These are phyloP conservation scores for Thunnus maccoyii DNA, from an alignment of 2,113 vertebrate genomes.

Conservation along the genomic window DNA sequence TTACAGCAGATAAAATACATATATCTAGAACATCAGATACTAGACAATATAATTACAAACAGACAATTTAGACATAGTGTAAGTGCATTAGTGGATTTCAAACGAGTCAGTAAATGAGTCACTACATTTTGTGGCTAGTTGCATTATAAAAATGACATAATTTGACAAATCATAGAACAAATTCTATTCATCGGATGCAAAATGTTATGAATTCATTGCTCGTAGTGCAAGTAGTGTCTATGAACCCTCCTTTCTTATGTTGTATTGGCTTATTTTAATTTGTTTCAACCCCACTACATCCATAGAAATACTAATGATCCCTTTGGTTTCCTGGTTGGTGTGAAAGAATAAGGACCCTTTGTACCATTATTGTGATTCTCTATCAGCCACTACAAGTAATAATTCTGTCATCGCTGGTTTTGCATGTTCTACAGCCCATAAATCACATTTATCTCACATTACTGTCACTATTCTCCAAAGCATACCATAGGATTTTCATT, in stretches of 20 bases:
- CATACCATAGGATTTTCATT: not conserved
- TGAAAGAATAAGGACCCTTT: not conserved
- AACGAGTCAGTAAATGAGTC: constrained; percentile 5
- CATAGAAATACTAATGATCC: not conserved
- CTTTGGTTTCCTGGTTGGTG: constrained; percentile 8
- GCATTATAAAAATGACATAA: constrained; percentile 4
- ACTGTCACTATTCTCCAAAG: not conserved
- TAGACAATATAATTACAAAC: constrained; percentile 56
- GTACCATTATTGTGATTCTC: not conserved
- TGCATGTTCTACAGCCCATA: not conserved
- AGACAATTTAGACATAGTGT: constrained; percentile 41
- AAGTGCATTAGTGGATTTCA: constrained; percentile 63
- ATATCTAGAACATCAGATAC: constrained; percentile 41
- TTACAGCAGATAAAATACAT: constrained; percentile 73
- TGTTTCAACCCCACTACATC: not conserved
- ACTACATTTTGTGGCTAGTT: constrained; percentile 12
- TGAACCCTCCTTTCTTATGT: not conserved
- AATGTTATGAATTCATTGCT: not conserved
- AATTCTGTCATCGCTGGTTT: not conserved
- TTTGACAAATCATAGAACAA: constrained; percentile 3
- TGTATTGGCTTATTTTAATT: not conserved
- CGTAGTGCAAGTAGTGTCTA: not conserved
- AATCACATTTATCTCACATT: too few relatives aligned
- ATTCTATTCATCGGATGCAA: not conserved
- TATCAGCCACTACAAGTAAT: not conserved